Percentiles rank a stretch among this genome's conserved stretches.
Conservation (phyloP, 2,888 invertebrate species). For the Plebejus anna region DNA sequence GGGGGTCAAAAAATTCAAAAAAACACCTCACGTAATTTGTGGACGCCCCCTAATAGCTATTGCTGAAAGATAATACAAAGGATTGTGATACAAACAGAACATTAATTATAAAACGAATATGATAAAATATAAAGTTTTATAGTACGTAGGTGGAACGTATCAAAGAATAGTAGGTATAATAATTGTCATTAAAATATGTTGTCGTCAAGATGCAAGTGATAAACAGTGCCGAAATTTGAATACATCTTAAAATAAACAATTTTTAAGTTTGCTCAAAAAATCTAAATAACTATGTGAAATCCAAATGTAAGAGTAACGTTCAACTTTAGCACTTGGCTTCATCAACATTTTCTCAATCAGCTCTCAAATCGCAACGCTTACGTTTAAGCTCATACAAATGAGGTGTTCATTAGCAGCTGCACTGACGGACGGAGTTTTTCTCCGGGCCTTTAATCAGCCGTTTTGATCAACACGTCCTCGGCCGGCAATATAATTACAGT, state of each 20-base stretch:
- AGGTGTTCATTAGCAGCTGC: conserved; percentile 36
- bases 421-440: conserved; percentile 49
- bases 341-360: not conserved
- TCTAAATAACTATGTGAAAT: not conserved
- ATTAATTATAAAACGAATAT: not conserved
- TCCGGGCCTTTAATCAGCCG: conserved; percentile 68
- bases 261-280: not conserved
- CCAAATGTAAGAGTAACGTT: not conserved
- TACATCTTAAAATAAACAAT: too few species aligned
- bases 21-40: too few species aligned
- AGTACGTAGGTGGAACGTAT: too few species aligned
- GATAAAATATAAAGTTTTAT: not conserved
- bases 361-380: not conserved
- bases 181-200: too few species aligned
- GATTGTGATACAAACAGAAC: not conserved
- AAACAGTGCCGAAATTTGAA: too few species aligned
- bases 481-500: conserved; percentile 78
- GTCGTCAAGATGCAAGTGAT: too few species aligned
- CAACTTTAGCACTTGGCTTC: not conserved
- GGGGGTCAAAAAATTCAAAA: too few species aligned
- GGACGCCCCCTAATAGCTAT: not conserved
- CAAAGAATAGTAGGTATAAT: too few species aligned
- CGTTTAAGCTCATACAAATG: conserved; percentile 8
- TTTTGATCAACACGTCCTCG: conserved; percentile 79
- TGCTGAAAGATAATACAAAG: not conserved